Evolutionary conservation across 2,797 vertebrate genomes (phyloP).

Genomic region (Rhynchonycteris naso): DNA sequence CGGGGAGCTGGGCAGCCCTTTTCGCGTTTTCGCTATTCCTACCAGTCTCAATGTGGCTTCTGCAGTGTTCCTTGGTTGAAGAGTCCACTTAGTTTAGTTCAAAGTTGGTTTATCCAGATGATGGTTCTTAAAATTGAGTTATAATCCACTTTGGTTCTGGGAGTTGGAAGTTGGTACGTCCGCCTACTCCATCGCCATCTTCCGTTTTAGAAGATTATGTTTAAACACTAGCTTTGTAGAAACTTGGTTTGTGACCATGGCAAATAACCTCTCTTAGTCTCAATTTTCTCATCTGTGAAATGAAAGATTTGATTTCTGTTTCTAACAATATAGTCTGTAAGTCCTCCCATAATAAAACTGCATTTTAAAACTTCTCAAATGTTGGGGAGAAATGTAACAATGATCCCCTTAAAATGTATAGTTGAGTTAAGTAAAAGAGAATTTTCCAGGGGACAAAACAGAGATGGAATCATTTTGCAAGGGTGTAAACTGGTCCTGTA

Average conservation of each 20-base stretch:
- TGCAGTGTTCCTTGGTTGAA: no score
- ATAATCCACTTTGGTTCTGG: no score
- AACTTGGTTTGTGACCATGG: background rate
- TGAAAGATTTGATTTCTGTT: background rate
- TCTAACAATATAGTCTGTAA: conserved; percentile 24
- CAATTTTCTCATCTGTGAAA: background rate
- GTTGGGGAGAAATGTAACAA: background rate
- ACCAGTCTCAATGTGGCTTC: no score
- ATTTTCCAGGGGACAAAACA: background rate
- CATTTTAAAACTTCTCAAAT: conserved; percentile 9
- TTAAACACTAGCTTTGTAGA: background rate
- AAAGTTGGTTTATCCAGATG: no score
- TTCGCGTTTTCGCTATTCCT: no score
- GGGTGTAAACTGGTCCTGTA: background rate
- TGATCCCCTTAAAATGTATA: background rate
- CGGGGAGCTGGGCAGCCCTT: no score
- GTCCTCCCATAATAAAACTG: background rate
- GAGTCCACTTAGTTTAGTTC: no score
- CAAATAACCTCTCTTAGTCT: background rate
- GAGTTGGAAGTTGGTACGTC: no score
- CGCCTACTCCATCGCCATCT: no score
- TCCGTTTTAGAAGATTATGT: conserved; percentile 25
- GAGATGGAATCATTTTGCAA: background rate
- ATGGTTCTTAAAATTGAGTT: no score
- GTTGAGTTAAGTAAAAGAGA: background rate